Evolutionary conservation across 2,888 invertebrate genomes (phyloP), one percentile per base, ranked within the genome.

Genomic region (Nomada fabriciana): DNA sequence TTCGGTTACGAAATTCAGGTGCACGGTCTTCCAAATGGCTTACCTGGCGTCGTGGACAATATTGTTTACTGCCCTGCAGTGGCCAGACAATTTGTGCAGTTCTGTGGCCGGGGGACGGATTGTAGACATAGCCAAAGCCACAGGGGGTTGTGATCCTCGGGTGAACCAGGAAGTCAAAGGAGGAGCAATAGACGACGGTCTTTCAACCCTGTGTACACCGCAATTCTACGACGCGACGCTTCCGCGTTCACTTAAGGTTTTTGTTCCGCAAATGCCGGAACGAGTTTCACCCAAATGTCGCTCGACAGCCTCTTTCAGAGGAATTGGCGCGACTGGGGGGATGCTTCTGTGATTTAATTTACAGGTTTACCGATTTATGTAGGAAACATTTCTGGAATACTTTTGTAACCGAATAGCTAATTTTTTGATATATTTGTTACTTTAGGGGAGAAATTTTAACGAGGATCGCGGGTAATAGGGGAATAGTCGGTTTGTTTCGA

Each of bases 1-100:
- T 76, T 87, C 90, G 90, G 91, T 92, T 91, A 86, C 90, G 89
- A 91, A 90, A 91, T 91, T 91, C 83, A 80, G 89, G 89, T 89
- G 85, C 86, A 88, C 86, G 89, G 82, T 89, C 89, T 85, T 61
- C 82, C 78, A 68, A 64, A 42, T 59, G 73, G 63, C 29, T 81
- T 83, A 83, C 89, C 88, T 88, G 83, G 59, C 67, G 47, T 20
- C 57, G 67, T 72, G 78, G 77, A 82, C 78, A 80, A 78, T 76
- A 77, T 81, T 82, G 81, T 76, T 78, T 74, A 74, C 59, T 20
- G 65, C 11, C 25, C 42, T 11, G 60, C 57, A 69, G 77, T 61
- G 69, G 69, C 60, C 76, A 76, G 72, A 83, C 88, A 88, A 86
- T 87, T 90, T 88, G 85, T 88, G 84, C 75, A 84, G 73, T 79